Evolutionary conservation across 2,888 invertebrate genomes (phyloP), one percentile per base, ranked within the genome.

Genomic region (Cryptophagus acutangulus): DNA sequence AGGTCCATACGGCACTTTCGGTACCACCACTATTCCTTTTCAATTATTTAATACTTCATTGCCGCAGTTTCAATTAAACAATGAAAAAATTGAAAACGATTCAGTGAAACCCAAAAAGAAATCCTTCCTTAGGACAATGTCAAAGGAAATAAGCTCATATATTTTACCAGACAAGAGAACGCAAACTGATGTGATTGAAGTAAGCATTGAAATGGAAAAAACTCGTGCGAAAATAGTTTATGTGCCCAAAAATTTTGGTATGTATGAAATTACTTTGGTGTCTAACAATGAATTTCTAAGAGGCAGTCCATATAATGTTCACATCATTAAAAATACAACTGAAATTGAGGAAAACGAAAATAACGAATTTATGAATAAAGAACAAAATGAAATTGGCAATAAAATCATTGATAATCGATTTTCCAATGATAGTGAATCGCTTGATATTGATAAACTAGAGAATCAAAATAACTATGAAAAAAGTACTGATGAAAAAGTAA

Each of bases 251-350:
- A 61, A 70, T 45, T 71, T 72, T 54, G 80, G 80, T 2, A 72
- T 72, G 56, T 75, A 79, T 55, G 74, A 77, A 62, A 68, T 80
- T 24, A 74, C 71, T 17, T 70, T 80, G 29, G 74, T 75, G 10
- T 75, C 73, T 38, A 71, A 74, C 58, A 76, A 77, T 1, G 73
- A 73, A 56, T 70, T 72, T 52, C 69, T 78, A 26, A 71, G 73
- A 18, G 79, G 79, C n/a, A 79, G 79, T 14, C 81, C 81, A 1
- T 81, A 73, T 54, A 62, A 62, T 37, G 68, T 78, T 2, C 73
- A 69, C 39, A 72, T 76, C 2, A 26, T 26, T 20, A 9, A 20
- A 6, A 20, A 20, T 6, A 20, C 5, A 20, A 6, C 20, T 20
- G 20, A 20, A 20, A 6, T 9, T 6, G 9, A 6, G 5, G 20